Base-by-base conservation (phyloP, 2,113 vertebrate species). In the Lates calcarifer region DNA sequence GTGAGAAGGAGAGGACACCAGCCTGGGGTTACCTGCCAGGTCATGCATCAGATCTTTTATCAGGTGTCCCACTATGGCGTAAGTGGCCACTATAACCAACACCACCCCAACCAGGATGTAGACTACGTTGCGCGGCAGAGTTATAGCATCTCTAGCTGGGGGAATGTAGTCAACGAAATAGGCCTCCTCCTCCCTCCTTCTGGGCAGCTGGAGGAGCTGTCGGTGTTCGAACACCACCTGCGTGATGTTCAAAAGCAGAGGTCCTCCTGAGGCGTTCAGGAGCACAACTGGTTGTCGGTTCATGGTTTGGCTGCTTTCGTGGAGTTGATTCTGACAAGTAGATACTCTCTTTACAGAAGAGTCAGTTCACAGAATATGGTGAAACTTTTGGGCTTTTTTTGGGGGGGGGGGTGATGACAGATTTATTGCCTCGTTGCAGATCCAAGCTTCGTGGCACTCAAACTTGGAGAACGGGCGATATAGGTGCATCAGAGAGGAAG, bases 41-140 rank as follows among this genome's bases (percentile, higher is more conserved):
- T 98, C 97, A 7, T 97, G 97, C 51, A 95, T 81, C 37, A 98
- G 95, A 91, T 98, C 97, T 79, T 96, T 96, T 87, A 98, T 97
- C 81, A 98, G 96, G 88, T 98, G 97, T 5, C 97, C 97, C 28
- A 97, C 96, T 0, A 98, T 97, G 89, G 96, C 96, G 0, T 97
- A 98, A 0, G 96, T 96, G 56, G 95, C 96, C 3, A 91, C 73
- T 66, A 97, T 47, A 66, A 98, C 95, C 81, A 98, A 80, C 0
- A 94, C 39, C 0, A 91, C 90, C 0, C 95, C 97, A 71, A 95
- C 92, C 58, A 97, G 55, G 24, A 33, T 72, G 17, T 96, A 95
- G 81, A 96, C 83, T 29, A 96, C 88, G 31, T 75, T 90, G 62
- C 90, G 89, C 0, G 9, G 51, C 17, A 94, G 85, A 31, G 79